phyloP scores from a whole-genome alignment of 2,797 vertebrate species.

The Micropoecilia bifurca region DNA sequence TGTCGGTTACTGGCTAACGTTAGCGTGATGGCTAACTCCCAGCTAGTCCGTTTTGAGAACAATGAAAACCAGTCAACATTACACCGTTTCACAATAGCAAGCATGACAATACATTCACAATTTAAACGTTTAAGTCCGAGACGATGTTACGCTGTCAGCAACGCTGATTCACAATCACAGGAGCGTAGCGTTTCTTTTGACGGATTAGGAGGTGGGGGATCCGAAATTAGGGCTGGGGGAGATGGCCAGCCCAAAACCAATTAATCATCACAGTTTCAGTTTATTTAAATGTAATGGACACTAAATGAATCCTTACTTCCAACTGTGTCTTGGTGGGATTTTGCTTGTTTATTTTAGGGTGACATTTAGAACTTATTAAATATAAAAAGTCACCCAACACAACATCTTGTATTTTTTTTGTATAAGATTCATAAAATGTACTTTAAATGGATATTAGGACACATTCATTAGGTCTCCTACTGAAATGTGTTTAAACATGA shows the following conservation, averaged over 20 bases:
- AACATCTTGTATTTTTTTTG: background rate
- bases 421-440: background rate
- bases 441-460: background rate
- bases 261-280: background rate
- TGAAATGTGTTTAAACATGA: background rate
- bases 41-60: background rate
- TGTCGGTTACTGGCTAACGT: constrained; percentile 13
- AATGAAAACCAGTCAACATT: background rate
- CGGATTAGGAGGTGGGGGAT: background rate
- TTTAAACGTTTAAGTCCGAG: background rate
- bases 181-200: constrained; percentile 1
- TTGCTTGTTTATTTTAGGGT: background rate
- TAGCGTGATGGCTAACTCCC: background rate
- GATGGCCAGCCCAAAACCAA: background rate
- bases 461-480: background rate
- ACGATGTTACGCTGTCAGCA: too few species aligned
- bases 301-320: background rate
- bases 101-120: too few species aligned
- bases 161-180: background rate
- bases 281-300: background rate
- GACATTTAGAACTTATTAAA: background rate
- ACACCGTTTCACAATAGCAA: background rate
- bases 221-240: background rate
- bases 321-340: background rate
- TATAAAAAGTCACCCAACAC: background rate